Base-by-base conservation (phyloP, 2,888 invertebrate species). In the Drosophila gaucha region DNA sequence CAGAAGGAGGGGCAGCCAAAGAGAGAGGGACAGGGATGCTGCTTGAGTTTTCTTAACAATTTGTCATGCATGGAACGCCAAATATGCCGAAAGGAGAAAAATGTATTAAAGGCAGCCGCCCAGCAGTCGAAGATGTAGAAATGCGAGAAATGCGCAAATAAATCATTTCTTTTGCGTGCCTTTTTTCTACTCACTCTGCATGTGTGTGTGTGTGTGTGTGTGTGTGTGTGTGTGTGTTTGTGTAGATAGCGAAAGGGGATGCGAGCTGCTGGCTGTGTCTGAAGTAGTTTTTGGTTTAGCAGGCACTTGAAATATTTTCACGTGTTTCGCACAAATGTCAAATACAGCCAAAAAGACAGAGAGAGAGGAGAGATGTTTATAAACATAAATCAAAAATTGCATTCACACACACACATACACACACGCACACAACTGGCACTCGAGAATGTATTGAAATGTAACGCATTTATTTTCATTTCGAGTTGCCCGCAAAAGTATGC, bases 321-420 rank as follows among this genome's bases (percentile, higher is more conserved):
- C 90, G 89, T 90, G 86, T 86, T 82, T 79, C 76, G 68, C 79
- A 86, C 90, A 86, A 90, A 89, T 90, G 89, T 88, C 89, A 88
- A 85, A 82, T 35, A 68, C 85, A 84, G 54, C 36, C 2, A 12
- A 26, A 43, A 18, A 38, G 16, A 10, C 26, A 44, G 20, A 70
- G 54, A 44, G 35, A 44, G 14, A 33, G 12, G 24, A 3, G 8
- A 18, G 26, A 18, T 26, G 49, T 49, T 24, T 52, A 52, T 47
- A 62, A 54, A 77, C 77, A 86, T 86, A 88, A 88, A 86, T 86
- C 89, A 86, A 87, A 86, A 84, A 80, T 71, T 71, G 76, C 76
- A 76, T 67, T 62, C 66, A 41, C 51, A 39, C 41, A 65, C 28
- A 18, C 26, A 3, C 18, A 20, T 26, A 28, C 43, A 24, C 22